A percentile compares a stretch with the other conserved stretches of the same genome.
Conservation (phyloP, 92 coral and sea anemone genomes). For the Palythoa grandis region DNA sequence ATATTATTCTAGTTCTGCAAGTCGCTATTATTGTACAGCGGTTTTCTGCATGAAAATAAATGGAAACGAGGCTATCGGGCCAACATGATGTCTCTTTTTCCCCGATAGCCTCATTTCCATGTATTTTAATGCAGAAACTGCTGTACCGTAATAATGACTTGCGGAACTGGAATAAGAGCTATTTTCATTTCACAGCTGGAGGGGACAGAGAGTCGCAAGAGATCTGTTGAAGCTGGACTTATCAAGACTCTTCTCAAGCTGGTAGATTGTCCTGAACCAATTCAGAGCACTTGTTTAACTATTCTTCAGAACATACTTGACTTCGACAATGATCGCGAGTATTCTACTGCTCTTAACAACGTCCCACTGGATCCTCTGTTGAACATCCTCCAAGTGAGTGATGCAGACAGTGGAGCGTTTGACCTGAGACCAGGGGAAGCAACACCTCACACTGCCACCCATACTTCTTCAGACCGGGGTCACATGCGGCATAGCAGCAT, state of each 20-base stretch:
- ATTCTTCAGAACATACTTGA: slow-evolving; percentile 92
- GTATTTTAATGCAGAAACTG: too few species aligned
- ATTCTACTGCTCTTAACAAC: slow-evolving; percentile 86
- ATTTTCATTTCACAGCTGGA: slow-evolving; percentile 69
- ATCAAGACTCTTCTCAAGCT: slow-evolving; percentile 91
- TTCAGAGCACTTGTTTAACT: slow-evolving; percentile 93
- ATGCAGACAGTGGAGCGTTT: slow-evolving; percentile 84
- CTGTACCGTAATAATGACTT: too few species aligned
- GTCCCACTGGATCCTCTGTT: slow-evolving; percentile 91
- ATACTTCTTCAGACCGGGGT: slow-evolving; percentile 44
- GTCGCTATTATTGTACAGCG: too few species aligned
- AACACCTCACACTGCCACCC: slow-evolving; percentile 63
- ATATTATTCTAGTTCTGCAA: neutral
- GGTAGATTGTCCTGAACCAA: slow-evolving; percentile 89
- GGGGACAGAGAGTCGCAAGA: slow-evolving; percentile 95
- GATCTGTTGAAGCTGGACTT: slow-evolving; percentile 97
- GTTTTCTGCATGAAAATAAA: too few species aligned
- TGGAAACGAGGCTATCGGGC: too few species aligned
- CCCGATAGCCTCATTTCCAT: too few species aligned
- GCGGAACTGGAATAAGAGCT: neutral
- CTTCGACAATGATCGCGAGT: slow-evolving; percentile 92
- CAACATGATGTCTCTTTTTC: too few species aligned
- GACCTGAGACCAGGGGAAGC: slow-evolving; percentile 80
- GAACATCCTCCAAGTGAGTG: slow-evolving; percentile 81
- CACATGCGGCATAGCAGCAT: slow-evolving; percentile 74